phyloP scores from a whole-genome alignment of 2,113 vertebrate genomes.

The Rhinopomastus cyanomelas region DNA sequence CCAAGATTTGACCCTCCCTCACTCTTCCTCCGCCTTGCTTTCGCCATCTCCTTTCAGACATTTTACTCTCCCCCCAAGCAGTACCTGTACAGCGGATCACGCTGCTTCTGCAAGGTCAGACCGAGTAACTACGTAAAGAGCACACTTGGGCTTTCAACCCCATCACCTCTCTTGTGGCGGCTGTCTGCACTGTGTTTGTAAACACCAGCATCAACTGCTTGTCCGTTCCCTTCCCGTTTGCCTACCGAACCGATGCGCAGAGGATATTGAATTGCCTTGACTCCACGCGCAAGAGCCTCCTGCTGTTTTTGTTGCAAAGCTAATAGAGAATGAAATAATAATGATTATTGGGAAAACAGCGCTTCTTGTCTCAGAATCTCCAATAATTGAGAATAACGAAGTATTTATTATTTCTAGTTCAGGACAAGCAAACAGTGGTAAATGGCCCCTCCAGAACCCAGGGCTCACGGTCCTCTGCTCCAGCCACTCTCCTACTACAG shows the following conservation, averaged over 20 bases:
- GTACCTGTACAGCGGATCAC: neutral
- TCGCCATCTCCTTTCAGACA: neutral
- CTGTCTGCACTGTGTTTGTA: neutral
- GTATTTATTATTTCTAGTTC: slow-evolving; percentile 67
- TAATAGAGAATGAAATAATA: slow-evolving; percentile 41
- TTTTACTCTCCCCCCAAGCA: neutral
- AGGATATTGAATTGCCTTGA: slow-evolving; percentile 33
- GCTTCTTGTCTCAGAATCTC: slow-evolving; percentile 24
- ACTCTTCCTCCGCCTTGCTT: neutral
- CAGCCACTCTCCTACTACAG: slow-evolving; percentile 45
- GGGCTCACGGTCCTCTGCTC: slow-evolving; percentile 19
- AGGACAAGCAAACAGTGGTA: slow-evolving; percentile 62
- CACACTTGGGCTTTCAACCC: neutral
- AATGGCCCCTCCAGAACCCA: slow-evolving; percentile 52
- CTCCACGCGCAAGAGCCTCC: neutral
- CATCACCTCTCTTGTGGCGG: neutral
- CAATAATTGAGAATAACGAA: slow-evolving; percentile 54
- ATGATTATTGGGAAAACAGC: slow-evolving; percentile 49
- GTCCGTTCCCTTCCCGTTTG: neutral
- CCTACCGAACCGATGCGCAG: neutral
- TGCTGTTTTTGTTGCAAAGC: neutral
- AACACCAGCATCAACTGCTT: neutral
- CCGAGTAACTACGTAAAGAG: neutral
- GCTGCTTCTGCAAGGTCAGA: neutral
- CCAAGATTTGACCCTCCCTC: neutral